Evolutionary conservation across 2,888 invertebrate genomes (phyloP), one percentile per base, ranked within the genome.

Genomic region (Theretra japonica): DNA sequence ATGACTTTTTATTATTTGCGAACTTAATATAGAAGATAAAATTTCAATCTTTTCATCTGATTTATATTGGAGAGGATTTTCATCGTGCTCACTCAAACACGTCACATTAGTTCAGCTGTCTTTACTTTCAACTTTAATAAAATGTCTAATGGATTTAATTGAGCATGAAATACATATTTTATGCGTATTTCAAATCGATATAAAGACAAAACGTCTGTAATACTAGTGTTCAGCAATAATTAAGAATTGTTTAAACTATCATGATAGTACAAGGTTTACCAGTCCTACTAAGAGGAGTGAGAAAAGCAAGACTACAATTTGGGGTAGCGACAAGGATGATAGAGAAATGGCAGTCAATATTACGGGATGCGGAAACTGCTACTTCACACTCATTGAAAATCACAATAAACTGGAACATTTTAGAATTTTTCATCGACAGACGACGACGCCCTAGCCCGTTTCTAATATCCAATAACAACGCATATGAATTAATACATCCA

Each of bases 401-500:
- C 2, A 41, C 41, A 15, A 1, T 41, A 11, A 11, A 3, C 8
- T 2, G 1, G 6, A 8, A 41, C 1, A 11, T 41, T 41, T 41
- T 2, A 41, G 11, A 0, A 3, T 5, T 15, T 57, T 21, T 15
- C 11, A 57, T 71, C 65, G 70, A 65, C 23, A 65, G 21, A 5
- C 2, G 23, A 15, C 5, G 8, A 0, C n/a, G 28, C 4, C 28
- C 28, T 28, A 2, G 59, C 33, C 15, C 33, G 5, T 15, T 41
- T 41, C 62, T 41, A 62, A 21, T n/a, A 19, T 33, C 30, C 30
- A 33, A 60, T 11, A 0, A 48, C 48, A 48, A 15, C 15, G 23
- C 62, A 62, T 50, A 65, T 71, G 56, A 71, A 71, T 71, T 56
- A 71, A 71, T 71, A 71, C 62, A 65, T 71, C 33, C 33, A 48